Conservation (phyloP, 2,797 vertebrate genomes). For the Momotus momota region DNA sequence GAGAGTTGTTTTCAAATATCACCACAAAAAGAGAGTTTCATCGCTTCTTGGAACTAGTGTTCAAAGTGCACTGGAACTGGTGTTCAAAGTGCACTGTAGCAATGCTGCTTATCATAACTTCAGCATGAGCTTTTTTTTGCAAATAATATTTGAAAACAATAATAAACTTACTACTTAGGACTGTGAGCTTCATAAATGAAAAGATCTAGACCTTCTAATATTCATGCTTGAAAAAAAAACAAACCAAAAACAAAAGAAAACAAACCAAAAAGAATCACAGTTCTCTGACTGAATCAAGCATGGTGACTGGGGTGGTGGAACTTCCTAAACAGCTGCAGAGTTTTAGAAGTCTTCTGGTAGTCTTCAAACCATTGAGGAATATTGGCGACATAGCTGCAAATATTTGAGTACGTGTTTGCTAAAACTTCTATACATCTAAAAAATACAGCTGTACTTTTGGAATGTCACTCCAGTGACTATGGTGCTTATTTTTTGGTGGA, state of each 20-base stretch:
- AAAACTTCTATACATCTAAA: neutral
- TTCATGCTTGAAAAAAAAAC: neutral
- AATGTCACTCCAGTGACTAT: neutral
- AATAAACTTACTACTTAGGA: neutral
- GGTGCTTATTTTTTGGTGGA: neutral
- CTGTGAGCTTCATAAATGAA: neutral
- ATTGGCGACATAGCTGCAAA: neutral
- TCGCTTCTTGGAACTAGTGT: neutral
- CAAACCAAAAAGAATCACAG: neutral
- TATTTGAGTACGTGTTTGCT: neutral
- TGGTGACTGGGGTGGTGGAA: neutral
- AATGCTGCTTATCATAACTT: neutral
- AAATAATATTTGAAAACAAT: neutral
- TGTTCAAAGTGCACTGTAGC: neutral
- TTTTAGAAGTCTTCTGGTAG: neutral
- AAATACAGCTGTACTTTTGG: neutral
- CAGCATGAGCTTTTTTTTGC: neutral
- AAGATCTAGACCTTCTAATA: neutral
- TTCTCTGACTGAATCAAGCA: neutral
- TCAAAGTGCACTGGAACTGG: no score
- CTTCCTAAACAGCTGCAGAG: neutral
- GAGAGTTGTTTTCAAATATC: neutral
- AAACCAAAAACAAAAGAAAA: neutral
- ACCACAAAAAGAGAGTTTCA: neutral
- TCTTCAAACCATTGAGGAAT: neutral